Base-by-base conservation (phyloP, 2,797 vertebrate genomes). In the Hoplostethus atlanticus region DNA sequence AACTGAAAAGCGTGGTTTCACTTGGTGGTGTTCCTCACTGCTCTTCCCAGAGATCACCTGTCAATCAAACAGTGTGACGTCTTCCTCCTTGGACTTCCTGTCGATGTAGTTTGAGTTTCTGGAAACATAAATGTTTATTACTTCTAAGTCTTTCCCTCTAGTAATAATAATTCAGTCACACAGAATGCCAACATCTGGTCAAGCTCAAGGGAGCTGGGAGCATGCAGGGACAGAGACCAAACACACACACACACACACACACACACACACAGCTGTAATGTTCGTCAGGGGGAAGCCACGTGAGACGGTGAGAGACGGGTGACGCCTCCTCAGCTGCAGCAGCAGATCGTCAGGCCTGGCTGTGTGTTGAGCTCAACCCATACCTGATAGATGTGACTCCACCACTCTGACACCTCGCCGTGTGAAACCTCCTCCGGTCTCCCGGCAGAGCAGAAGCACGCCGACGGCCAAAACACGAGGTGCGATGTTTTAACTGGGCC, bases 381-480 rank as follows among this genome's bases (percentile, higher is more conserved):
- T 89, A 80, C 85, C 90, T 85, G 87, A 87, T 85, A 73, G 58
- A 90, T 87, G 78, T 77, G 71, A 81, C 87, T 84, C 82, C 75
- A 73, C 65, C 78, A 61, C 54, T 68, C 30, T 54, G 72, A 60
- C 68, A 76, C 47, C 36, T 79, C 65, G 77, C 60, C 76, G 66
- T 71, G n/a, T 63, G 62, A 80, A 76, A 73, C 53, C 53, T 59
- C 73, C 55, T 71, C 70, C 36, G 31, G 76, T 46, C 6, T 53
- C 42, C 28, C 15, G 55, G 71, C 70, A 58, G 59, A 62, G 68
- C 31, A 7, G 40, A 54, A 59, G 44, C 44, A 3, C 8, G 31
- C 34, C 56, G 6, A 34, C 31, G 60, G 58, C 50, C 52, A 76
- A 83, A n/a, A n/a, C n/a, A n/a, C 60, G 57, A 80, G 70, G 53